Evolutionary conservation across 2,888 invertebrate species (phyloP), one percentile per base, ranked within the genome.

Genomic region (Ormia ochracea): DNA sequence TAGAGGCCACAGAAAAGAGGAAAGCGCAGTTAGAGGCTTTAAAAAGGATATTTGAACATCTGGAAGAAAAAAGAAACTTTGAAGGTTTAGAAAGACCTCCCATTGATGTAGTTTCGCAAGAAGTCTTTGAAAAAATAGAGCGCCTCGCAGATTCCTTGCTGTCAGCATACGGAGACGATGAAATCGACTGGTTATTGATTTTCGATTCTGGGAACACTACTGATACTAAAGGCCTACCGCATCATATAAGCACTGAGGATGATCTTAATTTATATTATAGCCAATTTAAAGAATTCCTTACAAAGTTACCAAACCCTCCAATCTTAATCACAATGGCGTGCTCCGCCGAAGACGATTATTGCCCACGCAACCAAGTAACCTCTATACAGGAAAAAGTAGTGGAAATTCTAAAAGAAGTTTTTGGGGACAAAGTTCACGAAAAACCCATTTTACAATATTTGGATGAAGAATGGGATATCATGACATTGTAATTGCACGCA

Each of bases 161-260:
- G 85, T 87, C 91, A 21, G 87, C 91, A 74, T 93, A 94, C 84
- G 87, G 91, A 3, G 92, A 93, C 12, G 91, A 92, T 19, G 92
- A 93, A 52, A 93, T 96, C 41, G 94, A 96, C 86, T 96, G 95
- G 94, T 91, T 93, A 86, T 90, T 95, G 75, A 91, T 97, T 7
- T 96, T 95, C 86, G 94, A 96, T 84, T 96, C 95, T 36, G 97
- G 97, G 3, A 96, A 96, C 87, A 97, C 97, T 0, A 93, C 95
- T 79, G 97, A 97, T 87, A 94, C 95, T 84, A 93, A 87, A 77
- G 96, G 95, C 21, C 89, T 97, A 66, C 97, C 98, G 0, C 93
- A 96, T 89, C 96, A 98, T 87, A 92, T 95, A 21, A 95, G 95
- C 81, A 91, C 92, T 0, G 90, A 91, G 12, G 91, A 92, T 50